Evolutionary conservation across 2,113 vertebrate genomes (phyloP).

Genomic region (Sialia sialis): DNA sequence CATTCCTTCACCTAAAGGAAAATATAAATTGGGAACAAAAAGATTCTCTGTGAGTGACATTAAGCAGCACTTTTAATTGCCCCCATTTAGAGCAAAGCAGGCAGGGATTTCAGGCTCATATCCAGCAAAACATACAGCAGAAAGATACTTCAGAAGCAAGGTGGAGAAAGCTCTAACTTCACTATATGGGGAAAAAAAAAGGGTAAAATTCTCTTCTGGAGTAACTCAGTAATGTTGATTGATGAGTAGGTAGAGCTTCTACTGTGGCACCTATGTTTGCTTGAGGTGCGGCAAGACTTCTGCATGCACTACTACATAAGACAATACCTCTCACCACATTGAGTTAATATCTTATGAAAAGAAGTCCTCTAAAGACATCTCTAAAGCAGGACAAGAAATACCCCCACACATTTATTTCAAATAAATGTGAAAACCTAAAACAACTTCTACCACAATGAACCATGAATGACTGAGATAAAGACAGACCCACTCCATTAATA

Average conservation of each 20-base stretch:
- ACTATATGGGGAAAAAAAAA: not conserved
- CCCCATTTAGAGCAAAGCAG: not conserved
- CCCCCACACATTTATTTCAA: not conserved
- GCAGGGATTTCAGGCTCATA: not conserved
- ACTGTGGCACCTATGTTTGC: not conserved
- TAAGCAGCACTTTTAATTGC: not conserved
- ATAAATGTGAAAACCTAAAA: not conserved
- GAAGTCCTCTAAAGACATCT: not conserved
- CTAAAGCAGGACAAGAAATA: not conserved
- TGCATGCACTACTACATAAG: not conserved
- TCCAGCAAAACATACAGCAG: not conserved
- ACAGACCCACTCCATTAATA: not conserved
- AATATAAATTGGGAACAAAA: not conserved
- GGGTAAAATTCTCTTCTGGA: not conserved
- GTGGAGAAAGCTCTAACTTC: not conserved
- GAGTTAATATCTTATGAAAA: not conserved
- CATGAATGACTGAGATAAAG: not conserved
- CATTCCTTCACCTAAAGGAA: not conserved
- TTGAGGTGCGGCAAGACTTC: not conserved
- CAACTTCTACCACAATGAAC: not conserved
- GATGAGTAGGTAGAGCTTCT: not conserved
- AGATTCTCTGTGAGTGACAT: not conserved
- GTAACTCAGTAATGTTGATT: not conserved
- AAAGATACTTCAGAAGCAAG: not conserved
- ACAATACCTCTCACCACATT: not conserved